Percentiles rank a stretch among this genome's conserved stretches.
phyloP scores from a whole-genome alignment of 2,888 invertebrate species.

The Phytoseiulus persimilis region DNA sequence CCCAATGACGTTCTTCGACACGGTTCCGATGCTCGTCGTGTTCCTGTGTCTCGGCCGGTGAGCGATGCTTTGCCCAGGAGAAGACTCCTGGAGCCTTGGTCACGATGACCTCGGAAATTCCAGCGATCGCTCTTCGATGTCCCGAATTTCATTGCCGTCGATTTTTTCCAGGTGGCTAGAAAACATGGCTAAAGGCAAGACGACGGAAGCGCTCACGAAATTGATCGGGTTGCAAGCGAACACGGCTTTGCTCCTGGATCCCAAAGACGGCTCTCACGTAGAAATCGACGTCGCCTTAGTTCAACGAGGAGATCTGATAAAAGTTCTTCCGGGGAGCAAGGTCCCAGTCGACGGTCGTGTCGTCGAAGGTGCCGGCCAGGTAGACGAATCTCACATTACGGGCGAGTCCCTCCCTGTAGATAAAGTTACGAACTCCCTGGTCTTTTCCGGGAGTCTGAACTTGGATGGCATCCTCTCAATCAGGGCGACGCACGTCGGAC shows the following conservation, averaged over 20 bases:
- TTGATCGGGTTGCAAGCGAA: slow-evolving; percentile 55
- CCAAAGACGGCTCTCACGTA: slow-evolving; percentile 44
- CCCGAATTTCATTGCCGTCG: too few species aligned
- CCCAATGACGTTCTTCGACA: slow-evolving; percentile 56
- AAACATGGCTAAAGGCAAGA: slow-evolving; percentile 56
- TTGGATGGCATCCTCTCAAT: slow-evolving; percentile 54
- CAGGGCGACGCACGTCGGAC: slow-evolving; percentile 56
- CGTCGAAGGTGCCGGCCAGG: slow-evolving; percentile 53
- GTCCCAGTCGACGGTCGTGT: slow-evolving; percentile 56
- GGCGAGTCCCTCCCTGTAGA: slow-evolving; percentile 57
- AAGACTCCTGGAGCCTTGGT: slow-evolving; percentile 48
- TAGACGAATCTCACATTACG: slow-evolving; percentile 56
- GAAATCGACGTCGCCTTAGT: slow-evolving; percentile 54
- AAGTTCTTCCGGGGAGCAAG: slow-evolving; percentile 55
- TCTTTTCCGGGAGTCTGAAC: slow-evolving; percentile 56
- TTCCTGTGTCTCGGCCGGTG: slow-evolving; percentile 53
- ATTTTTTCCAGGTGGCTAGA: slow-evolving; percentile 52
- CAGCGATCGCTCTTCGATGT: too few species aligned
- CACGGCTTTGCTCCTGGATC: slow-evolving; percentile 53
- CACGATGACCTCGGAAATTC: too few species aligned
- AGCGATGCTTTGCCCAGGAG: slow-evolving; percentile 56
- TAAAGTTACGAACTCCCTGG: slow-evolving; percentile 51
- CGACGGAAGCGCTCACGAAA: slow-evolving; percentile 55
- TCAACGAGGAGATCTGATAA: slow-evolving; percentile 52
- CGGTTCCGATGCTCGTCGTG: slow-evolving; percentile 56